A percentile compares a stretch with the other conserved stretches of the same genome.
Evolutionary conservation across 2,113 vertebrate species (phyloP).

Genomic region (Bubo scandiacus): DNA sequence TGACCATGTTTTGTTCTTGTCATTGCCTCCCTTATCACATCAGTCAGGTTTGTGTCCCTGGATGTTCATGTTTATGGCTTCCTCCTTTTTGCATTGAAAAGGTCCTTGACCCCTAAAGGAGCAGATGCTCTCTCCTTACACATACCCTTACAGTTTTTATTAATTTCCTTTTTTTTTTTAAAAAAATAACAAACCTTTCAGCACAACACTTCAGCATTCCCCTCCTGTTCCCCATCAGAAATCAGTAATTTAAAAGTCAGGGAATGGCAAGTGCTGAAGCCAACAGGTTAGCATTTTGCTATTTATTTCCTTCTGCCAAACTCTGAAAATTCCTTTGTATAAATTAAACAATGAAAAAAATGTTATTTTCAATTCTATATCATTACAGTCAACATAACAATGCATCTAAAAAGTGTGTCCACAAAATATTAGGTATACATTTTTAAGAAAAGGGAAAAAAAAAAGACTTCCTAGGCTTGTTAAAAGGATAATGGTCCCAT

Average conservation of each 20-base stretch:
- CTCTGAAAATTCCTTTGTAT: conserved; percentile 75
- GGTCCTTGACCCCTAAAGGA: no score
- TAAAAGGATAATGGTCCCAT: conserved; percentile 59
- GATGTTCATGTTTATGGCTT: no score
- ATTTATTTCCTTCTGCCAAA: conserved; percentile 74
- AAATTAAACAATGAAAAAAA: conserved; percentile 73
- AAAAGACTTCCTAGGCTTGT: conserved; percentile 69
- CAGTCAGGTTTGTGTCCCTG: no score
- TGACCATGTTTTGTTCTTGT: no score
- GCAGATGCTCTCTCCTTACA: no score
- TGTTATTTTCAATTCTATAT: conserved; percentile 67
- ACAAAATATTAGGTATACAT: conserved; percentile 72
- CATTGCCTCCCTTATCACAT: no score
- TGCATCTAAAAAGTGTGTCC: conserved; percentile 69
- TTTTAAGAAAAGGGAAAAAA: conserved; percentile 47
- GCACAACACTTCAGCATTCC: no score
- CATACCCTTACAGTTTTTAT: no score
- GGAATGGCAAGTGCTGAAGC: conserved; percentile 68
- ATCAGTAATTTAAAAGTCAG: neutral
- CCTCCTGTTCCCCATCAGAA: no score
- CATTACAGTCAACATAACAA: conserved; percentile 75
- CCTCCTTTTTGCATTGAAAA: no score
- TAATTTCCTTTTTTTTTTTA: no score
- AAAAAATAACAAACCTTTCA: no score
- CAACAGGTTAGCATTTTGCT: conserved; percentile 71